A percentile compares a stretch with the other conserved stretches of the same genome.
Conservation (phyloP, 2,113 vertebrate species). For the Pogona vitticeps region DNA sequence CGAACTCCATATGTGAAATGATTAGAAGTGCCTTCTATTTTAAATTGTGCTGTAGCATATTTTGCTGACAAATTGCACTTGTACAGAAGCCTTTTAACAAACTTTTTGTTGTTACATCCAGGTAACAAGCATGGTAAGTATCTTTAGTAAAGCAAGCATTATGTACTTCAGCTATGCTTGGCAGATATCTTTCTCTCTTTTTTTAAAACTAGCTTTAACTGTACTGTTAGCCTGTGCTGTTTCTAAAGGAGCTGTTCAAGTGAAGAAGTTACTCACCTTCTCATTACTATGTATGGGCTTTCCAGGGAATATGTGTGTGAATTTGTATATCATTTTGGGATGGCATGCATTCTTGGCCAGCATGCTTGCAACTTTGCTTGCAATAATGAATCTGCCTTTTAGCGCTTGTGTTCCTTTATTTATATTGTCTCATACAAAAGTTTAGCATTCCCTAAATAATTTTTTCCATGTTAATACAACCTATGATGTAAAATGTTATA, state of each 20-base stretch:
- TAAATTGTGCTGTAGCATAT: conserved; percentile 58
- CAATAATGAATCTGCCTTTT: conserved; percentile 60
- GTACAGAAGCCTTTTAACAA: conserved; percentile 80
- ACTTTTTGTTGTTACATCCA: conserved; percentile 92
- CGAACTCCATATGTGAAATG: conserved; percentile 50
- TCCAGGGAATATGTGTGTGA: conserved; percentile 58
- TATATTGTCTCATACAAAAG: conserved; percentile 28
- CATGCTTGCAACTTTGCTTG: conserved; percentile 81
- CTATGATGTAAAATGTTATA: background rate
- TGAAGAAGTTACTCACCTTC: conserved; percentile 64
- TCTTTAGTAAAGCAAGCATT: conserved; percentile 78
- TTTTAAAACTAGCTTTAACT: conserved; percentile 80
- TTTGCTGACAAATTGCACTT: conserved; percentile 70
- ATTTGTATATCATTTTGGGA: conserved; percentile 55
- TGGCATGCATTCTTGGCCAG: conserved; percentile 81
- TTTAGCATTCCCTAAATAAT: conserved; percentile 46
- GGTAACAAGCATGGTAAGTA: conserved; percentile 99
- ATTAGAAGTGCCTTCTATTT: conserved; percentile 47
- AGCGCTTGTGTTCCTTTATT: conserved; percentile 67
- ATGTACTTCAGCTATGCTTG: conserved; percentile 81
- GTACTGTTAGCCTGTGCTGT: conserved; percentile 80
- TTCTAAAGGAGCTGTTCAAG: conserved; percentile 74
- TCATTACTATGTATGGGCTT: conserved; percentile 58
- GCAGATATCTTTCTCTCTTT: conserved; percentile 55
- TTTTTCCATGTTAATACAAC: conserved; percentile 55